Base-by-base conservation (phyloP, 2,113 vertebrate genomes). In the Anhinga anhinga region DNA sequence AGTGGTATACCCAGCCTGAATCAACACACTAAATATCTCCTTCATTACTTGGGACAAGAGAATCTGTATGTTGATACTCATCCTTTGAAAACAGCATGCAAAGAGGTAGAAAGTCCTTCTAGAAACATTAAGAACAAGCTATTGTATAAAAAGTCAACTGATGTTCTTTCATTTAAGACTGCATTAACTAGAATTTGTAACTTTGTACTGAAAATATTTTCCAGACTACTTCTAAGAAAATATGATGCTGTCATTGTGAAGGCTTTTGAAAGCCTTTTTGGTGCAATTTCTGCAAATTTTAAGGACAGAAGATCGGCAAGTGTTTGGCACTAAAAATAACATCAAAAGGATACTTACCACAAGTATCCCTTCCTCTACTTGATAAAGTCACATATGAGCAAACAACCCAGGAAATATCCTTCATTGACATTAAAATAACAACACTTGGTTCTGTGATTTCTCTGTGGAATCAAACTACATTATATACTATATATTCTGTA, bases 51-150 rank as follows among this genome's bases (percentile, higher is more conserved):
- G 10, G 26, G 49, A 85, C 15, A 12, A 80, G 44, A 77, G 85
- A 55, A 71, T 21, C 15, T 59, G 13, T 4, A 14, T 61, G 34
- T 32, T 76, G 52, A 52, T 53, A 78, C 3, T 72, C 0, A 0
- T 32, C 13, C 40, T 88, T 91, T 69, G 36, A 80, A 86, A 84
- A 73, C 15, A 27, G 27, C 69, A 45, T 32, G 26, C 13, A 63
- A 45, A 90, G 26, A 71, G 25, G 13, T 49, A 74, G 55, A 69
- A 91, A 90, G 21, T 52, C 32, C 26, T 61, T 67, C 32, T 16
- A 85, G n/a, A 92, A 90, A 63, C 29, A 21, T 18, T 42, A 45
- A 62, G 21, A 82, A 34, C 18, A 81, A 73, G 20, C 6, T 71
- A 67, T 45, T 25, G 25, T 5, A 77, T 40, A 84, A 78, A 82